Evolutionary conservation across 2,113 vertebrate species (phyloP), one percentile per base, ranked within the genome.

Genomic region (Mugil cephalus): DNA sequence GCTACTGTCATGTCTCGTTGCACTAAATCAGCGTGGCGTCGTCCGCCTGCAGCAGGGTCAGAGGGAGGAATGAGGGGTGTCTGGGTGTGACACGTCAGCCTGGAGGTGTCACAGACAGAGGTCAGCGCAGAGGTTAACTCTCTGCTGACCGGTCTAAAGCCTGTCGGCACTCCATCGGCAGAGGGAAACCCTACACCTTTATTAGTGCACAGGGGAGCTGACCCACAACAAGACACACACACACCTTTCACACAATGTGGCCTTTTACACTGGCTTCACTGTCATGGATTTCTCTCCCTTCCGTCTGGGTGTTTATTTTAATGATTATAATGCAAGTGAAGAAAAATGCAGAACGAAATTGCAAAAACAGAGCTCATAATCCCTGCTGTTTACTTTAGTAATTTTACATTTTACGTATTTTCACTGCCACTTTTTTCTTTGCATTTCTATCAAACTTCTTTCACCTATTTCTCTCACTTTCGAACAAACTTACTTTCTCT

Each of bases 141-240:
- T 34, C 78, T 13, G 58, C 30, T 0, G 13, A 19, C 60, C 36
- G 1, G 5, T 43, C 4, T 60, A 61, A 54, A 73, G 61, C 12
- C 63, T 36, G 59, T 83, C 46, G 56, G 69, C 46, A 1, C 61
- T 35, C 19, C 58, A 10, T 7, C 6, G 43, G 18, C 61, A 76
- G 11, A 15, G 60, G 62, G 74, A 79, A 86, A 86, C 66, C 40
- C 45, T 47, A 78, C 43, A 64, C 76, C 45, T 78, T 74, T 65
- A 84, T 86, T 60, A 66, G 62, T 55, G 45, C 47, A 51, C 46
- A 56, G n/a, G 62, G 17, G 18, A 45, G 2, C 54, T 17, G 47
- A 60, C 24, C 54, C 62, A 2, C 10, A 12, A 30, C 55, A 48
- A n/a, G 51, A 39, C 46, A 77, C 60, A 50, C 2, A 67, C 34